These are phyloP conservation scores for Drosophila albomicans DNA, from an alignment of 1,140 invertebrate species.

Conservation along the genomic window DNA sequence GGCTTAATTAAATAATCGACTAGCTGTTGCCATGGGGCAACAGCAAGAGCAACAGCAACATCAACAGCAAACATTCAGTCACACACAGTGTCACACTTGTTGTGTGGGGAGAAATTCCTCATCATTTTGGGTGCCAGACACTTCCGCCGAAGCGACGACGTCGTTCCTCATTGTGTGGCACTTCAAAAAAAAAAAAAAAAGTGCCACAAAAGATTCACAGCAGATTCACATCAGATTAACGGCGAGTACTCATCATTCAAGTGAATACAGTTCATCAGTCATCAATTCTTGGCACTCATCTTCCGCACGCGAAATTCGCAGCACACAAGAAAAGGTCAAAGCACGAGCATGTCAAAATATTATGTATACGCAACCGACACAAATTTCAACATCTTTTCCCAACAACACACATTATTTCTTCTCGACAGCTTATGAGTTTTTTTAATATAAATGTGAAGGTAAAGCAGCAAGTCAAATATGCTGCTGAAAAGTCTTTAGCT, in stretches of 20 bases:
- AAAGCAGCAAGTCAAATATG: no score
- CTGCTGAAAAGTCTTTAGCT: no score
- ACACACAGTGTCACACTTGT: no score
- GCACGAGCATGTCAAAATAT: no score
- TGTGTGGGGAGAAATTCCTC: slow-evolving; percentile 5
- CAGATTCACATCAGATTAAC: neutral
- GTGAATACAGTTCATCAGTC: neutral
- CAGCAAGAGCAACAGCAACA: neutral
- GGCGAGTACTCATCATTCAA: neutral
- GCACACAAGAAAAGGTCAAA: no score
- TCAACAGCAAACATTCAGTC: no score
- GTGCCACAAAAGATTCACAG: slow-evolving; percentile 16
- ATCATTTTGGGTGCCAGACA: slow-evolving; percentile 63
- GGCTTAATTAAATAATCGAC: slow-evolving; percentile 74
- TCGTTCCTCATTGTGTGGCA: slow-evolving; percentile 15
- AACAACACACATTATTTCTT: no score
- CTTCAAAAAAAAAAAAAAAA: neutral
- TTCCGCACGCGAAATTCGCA: neutral
- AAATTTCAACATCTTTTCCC: no score
- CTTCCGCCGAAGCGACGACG: slow-evolving; percentile 49
- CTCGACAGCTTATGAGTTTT: no score
- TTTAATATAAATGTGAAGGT: no score
- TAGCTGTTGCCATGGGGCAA: slow-evolving; percentile 32
- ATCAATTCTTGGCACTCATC: neutral
- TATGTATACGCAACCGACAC: no score